A percentile compares a stretch with the other conserved stretches of the same genome.
phyloP scores from a whole-genome alignment of 1,140 invertebrate genomes.

The Drosophila busckii region DNA sequence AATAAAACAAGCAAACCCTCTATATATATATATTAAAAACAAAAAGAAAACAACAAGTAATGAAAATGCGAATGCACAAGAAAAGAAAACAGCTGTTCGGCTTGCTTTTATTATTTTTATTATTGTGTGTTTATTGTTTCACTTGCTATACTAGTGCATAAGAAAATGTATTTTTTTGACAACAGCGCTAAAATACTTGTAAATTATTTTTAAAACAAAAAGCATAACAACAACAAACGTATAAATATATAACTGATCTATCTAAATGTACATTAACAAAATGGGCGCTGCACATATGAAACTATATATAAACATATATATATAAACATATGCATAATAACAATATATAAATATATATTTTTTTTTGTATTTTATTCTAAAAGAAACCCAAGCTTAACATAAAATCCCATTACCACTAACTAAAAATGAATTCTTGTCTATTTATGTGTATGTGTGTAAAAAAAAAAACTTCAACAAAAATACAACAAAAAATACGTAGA shows the following conservation, averaged over 20 bases:
- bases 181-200: constrained; percentile 67
- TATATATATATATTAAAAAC: no score
- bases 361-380: constrained; percentile 38
- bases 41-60: no score
- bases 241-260: constrained; percentile 40
- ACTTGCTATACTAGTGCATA: no score
- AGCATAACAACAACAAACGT: constrained; percentile 22
- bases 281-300: constrained; percentile 70
- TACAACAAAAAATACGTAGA: constrained; percentile 47
- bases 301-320: constrained; percentile 12
- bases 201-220: constrained; percentile 54
- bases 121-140: constrained; percentile 59
- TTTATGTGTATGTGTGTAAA: constrained; percentile 54
- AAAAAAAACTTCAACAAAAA: constrained; percentile 36
- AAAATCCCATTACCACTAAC: constrained; percentile 42
- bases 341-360: constrained; percentile 22
- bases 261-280: constrained; percentile 62
- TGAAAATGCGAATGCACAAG: no score
- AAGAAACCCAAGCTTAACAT: constrained; percentile 22
- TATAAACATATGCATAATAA: constrained; percentile 6
- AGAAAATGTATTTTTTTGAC: no score
- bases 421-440: constrained; percentile 70
- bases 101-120: constrained; percentile 59
- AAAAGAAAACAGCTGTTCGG: constrained; percentile 30
- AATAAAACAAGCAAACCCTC: no score